Evolutionary conservation across 2,888 invertebrate species (phyloP).

Genomic region (Elegia similella): DNA sequence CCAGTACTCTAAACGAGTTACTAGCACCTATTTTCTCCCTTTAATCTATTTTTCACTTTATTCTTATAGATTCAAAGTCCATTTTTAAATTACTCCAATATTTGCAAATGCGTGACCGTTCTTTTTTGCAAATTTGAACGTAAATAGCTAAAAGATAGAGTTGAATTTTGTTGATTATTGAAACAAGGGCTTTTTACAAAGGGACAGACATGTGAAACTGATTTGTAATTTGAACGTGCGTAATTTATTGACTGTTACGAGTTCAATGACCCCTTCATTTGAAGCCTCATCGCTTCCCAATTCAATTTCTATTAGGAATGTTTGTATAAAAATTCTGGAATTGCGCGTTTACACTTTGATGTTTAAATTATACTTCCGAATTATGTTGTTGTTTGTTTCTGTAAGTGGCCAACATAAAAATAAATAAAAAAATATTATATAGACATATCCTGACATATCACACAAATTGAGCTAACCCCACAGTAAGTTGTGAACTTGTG

Average conservation of each 20-base stretch:
- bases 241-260: slow-evolving; percentile 10
- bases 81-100: not conserved
- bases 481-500: too few relatives aligned
- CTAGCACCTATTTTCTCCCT: not conserved
- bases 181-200: slow-evolving; percentile 13
- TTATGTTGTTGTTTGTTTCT: too few relatives aligned
- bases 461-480: too few relatives aligned
- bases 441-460: too few relatives aligned
- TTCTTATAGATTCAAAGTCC: not conserved
- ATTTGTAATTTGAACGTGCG: slow-evolving; percentile 15
- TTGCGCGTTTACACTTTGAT: not conserved
- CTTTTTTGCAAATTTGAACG: not conserved
- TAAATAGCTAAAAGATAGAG: not conserved
- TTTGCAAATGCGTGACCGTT: not conserved
- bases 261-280: slow-evolving; percentile 11
- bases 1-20: slow-evolving; percentile 12
- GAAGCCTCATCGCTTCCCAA: slow-evolving; percentile 5
- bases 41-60: not conserved
- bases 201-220: slow-evolving; percentile 15
- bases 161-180: not conserved
- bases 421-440: too few relatives aligned
- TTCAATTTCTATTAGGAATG: not conserved
- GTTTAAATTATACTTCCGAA: not conserved
- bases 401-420: too few relatives aligned
- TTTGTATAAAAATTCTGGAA: not conserved